Evolutionary conservation across 2,113 vertebrate genomes (phyloP), one percentile per base, ranked within the genome.

Genomic region (Seriola dumerili): DNA sequence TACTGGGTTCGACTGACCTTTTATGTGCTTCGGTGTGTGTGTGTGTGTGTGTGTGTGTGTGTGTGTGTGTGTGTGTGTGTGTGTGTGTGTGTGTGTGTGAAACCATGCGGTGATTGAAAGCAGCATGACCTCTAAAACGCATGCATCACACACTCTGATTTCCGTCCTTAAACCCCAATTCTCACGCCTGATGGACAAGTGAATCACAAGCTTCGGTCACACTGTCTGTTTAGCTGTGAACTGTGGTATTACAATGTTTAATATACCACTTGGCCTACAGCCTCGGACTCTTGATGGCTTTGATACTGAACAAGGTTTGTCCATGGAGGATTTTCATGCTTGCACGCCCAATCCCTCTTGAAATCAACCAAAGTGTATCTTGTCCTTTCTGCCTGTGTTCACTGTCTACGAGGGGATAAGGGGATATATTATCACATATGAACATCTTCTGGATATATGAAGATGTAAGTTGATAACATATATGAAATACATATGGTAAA

Each of bases 201-300:
- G 76, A 80, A 83, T 83, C 64, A 65, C 67, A 77, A 13, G 75
- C 81, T 87, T 85, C 83, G 73, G 76, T 88, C 76, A 76, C 61
- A 77, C 71, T 80, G 64, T 76, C 78, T 73, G 77, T 82, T 85
- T 82, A 70, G 46, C 72, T 76, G 73, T 84, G 63, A 81, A 74
- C 40, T 63, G 17, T 21, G 42, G 19, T 75, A 78, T 85, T 64
- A 73, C 72, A 73, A 70, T 74, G 72, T 72, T 80, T 83, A 72
- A 78, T 78, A 78, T 36, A 80, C 71, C 84, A 29, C 81, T 63
- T 69, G 72, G 69, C 70, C 72, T 76, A 10, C 40, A 42, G 40
- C 40, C 10, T 42, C 8, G 40, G 40, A 8, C 40, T 42, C 40
- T 8, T 42, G 40, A 11, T 42, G 14, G 54, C 83, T 77, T 83